Evolutionary conservation across 2,888 invertebrate genomes (phyloP), one percentile per base, ranked within the genome.

Genomic region (Parapristionchus giblindavisi): DNA sequence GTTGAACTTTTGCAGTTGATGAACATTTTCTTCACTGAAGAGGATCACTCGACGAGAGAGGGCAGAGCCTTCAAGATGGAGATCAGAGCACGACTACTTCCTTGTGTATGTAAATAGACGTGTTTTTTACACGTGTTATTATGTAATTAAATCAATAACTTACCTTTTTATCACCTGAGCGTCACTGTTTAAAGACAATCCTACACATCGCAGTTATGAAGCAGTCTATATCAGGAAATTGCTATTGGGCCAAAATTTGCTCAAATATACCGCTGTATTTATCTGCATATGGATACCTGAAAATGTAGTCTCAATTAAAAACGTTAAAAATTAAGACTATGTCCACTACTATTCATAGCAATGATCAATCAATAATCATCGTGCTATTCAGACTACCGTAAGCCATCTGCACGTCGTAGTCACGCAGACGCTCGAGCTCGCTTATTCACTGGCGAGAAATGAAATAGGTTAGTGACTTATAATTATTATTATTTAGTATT

Each of bases 61-160:
- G 63, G 63, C 4, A n/a, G 63, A 29, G 63, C 63, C 27, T 63
- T 63, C 63, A 14, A 40, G 2, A 27, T 63, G 63, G 63, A 63
- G 40, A 27, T 38, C 27, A 24, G 63, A 27, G 63, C 63, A 14
- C 38, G 63, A n/a, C 40, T 63, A n/a, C 63, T 63, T 17, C 63
- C 63, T 14, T 63, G 43, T 40, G 63, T 63, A 40, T 40, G 61
- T 34, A 5, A 21, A 36, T n/a, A 5, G n/a, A 43, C 8, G 17
- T 43, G 17, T 43, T n/a, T n/a, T n/a, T n/a, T n/a, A n/a, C n/a
- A n/a, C n/a, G n/a, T n/a, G n/a, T n/a, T n/a, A n/a, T n/a, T n/a
- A n/a, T n/a, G n/a, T n/a, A n/a, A n/a, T n/a, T n/a, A n/a, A n/a
- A n/a, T n/a, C n/a, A n/a, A n/a, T n/a, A n/a, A n/a, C n/a, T n/a